These are phyloP conservation scores for Drosophila azteca DNA, from an alignment of 1,140 invertebrate species.

Conservation along the genomic window DNA sequence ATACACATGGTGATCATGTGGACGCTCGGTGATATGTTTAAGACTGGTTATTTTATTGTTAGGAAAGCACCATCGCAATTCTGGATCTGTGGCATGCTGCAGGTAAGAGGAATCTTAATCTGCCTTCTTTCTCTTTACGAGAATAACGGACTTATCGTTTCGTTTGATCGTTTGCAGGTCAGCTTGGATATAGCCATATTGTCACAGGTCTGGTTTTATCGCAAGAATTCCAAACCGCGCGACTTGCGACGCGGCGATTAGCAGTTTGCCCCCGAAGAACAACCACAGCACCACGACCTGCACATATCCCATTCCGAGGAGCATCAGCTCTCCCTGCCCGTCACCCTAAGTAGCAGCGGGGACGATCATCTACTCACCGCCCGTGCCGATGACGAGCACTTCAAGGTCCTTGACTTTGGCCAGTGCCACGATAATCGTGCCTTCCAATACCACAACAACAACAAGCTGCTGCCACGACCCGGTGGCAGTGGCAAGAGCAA, in stretches of 20 bases:
- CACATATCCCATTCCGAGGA: conserved; percentile 73
- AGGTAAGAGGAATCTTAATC: conserved; percentile 88
- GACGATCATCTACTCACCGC: conserved; percentile 78
- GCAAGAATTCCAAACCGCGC: conserved; percentile 86
- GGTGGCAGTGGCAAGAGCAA: conserved; percentile 69
- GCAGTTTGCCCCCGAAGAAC: conserved; percentile 85
- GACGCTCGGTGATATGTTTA: conserved; percentile 97
- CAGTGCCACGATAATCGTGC: conserved; percentile 81
- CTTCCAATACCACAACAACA: conserved; percentile 79
- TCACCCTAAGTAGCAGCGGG: conserved; percentile 72
- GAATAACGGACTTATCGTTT: background rate
- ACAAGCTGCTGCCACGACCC: conserved; percentile 61
- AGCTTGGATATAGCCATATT: conserved; percentile 85
- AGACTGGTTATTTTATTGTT: conserved; percentile 97
- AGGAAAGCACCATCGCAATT: conserved; percentile 96
- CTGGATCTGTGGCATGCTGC: conserved; percentile 96
- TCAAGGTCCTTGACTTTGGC: conserved; percentile 61
- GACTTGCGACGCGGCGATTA: conserved; percentile 87
- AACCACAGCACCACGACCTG: conserved; percentile 71
- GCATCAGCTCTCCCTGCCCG: conserved; percentile 71
- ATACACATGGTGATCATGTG: conserved; percentile 98
- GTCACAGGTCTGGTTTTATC: conserved; percentile 87
- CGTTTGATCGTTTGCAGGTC: conserved; percentile 50
- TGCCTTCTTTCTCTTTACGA: too few relatives aligned
- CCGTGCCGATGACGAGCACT: conserved; percentile 74